phyloP scores from a whole-genome alignment of 2,113 vertebrate species.

The Thermophis baileyi region DNA sequence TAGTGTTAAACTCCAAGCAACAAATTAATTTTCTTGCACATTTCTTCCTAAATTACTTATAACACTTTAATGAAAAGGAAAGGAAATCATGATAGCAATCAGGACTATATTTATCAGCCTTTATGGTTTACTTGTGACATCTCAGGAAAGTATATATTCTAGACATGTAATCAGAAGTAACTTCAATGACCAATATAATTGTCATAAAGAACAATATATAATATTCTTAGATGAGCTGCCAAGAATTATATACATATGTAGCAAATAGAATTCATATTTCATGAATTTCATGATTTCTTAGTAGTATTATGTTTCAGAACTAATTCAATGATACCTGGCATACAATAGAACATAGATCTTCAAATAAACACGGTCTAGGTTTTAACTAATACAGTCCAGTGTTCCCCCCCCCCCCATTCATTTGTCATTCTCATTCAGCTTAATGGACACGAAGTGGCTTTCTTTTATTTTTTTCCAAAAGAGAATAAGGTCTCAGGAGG shows the following conservation, averaged over 20 bases:
- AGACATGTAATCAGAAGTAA: conserved; percentile 37
- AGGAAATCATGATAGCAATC: not conserved
- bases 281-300: not conserved
- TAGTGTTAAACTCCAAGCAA: not conserved
- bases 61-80: not conserved
- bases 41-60: not conserved
- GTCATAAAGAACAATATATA: not conserved
- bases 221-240: not conserved
- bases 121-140: not conserved
- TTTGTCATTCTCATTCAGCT: not conserved
- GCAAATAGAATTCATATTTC: not conserved
- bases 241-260: not conserved
- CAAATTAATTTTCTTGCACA: not conserved
- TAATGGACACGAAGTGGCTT: not conserved
- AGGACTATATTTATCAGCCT: conserved; percentile 28
- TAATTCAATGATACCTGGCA: not conserved
- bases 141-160: conserved; percentile 14
- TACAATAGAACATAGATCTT: not conserved
- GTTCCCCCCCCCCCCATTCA: not conserved
- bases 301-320: not conserved
- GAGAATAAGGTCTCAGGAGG: not conserved
- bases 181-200: not conserved
- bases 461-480: not conserved
- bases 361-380: not conserved
- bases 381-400: not conserved